Conservation (phyloP, 2,797 vertebrate species). For the Eutrigla gurnardus region DNA sequence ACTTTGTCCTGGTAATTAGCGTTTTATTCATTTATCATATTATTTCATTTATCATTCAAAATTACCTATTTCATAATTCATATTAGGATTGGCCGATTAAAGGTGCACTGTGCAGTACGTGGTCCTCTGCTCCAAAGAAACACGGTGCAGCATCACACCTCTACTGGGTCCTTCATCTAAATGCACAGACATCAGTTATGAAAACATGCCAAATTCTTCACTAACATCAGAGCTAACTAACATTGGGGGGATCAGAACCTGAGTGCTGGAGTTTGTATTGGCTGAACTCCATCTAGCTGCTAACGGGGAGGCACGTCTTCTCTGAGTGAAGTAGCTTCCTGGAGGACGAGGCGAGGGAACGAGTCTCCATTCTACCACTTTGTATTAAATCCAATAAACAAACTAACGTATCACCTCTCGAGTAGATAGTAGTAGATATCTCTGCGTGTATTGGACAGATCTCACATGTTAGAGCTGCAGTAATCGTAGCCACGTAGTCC, state of each 20-base stretch:
- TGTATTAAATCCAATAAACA: too few species aligned
- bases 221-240: not conserved
- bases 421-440: not conserved
- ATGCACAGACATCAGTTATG: not conserved
- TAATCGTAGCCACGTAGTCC: constrained; percentile 9
- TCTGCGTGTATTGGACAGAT: not conserved
- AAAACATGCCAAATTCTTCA: not conserved
- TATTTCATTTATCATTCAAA: not conserved
- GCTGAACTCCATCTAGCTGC: not conserved
- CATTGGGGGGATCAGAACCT: too few species aligned
- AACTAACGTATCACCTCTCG: not conserved
- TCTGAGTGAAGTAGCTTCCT: not conserved
- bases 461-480: not conserved
- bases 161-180: not conserved
- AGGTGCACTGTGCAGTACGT: not conserved
- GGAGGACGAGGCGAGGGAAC: not conserved
- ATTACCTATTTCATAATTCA: constrained; percentile 2
- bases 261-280: not conserved
- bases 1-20: constrained; percentile 3
- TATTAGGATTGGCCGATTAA: not conserved
- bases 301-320: not conserved
- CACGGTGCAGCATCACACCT: not conserved
- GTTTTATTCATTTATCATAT: constrained; percentile 10
- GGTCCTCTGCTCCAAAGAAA: not conserved
- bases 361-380: not conserved